Base-by-base conservation (phyloP, 1,140 invertebrate genomes). In the Chrysopa pallens region DNA sequence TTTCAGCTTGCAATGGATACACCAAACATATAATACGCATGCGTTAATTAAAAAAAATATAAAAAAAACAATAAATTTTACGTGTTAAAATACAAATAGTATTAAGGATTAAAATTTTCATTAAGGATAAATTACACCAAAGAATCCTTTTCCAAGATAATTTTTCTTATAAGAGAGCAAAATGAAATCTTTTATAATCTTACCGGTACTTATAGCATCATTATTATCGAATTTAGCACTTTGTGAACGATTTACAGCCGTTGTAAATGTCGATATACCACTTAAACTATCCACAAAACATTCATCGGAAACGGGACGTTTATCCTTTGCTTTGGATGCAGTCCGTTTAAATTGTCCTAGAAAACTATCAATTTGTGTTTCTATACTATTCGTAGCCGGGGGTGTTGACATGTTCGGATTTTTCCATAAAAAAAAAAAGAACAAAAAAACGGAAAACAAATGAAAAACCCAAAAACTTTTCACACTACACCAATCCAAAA, bases 311-410 rank as follows among this genome's bases (percentile, higher is more conserved):
- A 49, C 46, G 23, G 8, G 14, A 27, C 57, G 49, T 39, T 74
- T 70, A 48, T 79, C 74, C 71, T 76, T 77, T 35, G 74, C 73
- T 49, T 70, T 73, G 23, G 76, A 76, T 50, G 74, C 74, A 62
- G 74, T 76, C 44, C 71, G 70, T 54, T 78, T 78, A 54, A 81
- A 80, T 51, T 80, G 76, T 64, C 80, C 78, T 53, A 80, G 62
- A 59, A 82, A 80, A 63, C 72, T 76, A 67, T 82, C 79, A 59
- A 82, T 80, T 62, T 80, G 76, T 48, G 71, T 77, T 61, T 82
- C 79, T 55, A 81, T 78, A 42, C 70, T 75, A 41, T 71, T 73
- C 17, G 17, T 23, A 33, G 31, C 31, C 46, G 75, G 73, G 46
- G 76, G 75, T 51, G 61, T 71, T 48, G 74, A 74, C 74, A 78